Conservation (phyloP, 2,797 vertebrate genomes). For the Sebastes hopkinsi region DNA sequence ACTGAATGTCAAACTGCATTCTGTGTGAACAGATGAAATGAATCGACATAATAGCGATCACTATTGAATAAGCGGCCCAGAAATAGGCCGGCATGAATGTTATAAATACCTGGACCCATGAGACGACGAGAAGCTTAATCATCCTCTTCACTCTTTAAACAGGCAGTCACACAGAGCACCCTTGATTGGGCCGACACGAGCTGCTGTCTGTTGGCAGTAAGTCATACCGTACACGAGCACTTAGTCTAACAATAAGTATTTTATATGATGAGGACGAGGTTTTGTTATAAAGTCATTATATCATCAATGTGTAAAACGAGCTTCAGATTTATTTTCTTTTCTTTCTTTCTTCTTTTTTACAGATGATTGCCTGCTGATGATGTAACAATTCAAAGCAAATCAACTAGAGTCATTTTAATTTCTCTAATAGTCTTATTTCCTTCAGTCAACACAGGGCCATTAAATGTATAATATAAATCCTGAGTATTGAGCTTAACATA, state of each 20-base stretch:
- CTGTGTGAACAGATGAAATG: constrained; percentile 30
- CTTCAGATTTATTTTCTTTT: neutral
- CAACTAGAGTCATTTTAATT: neutral
- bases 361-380: neutral
- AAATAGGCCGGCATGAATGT: constrained; percentile 59
- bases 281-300: neutral
- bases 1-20: constrained; percentile 13
- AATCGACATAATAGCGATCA: constrained; percentile 35
- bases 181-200: constrained; percentile 19
- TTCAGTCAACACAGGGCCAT: neutral
- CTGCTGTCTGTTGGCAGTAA: neutral
- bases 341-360: neutral
- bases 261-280: neutral
- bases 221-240: neutral
- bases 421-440: neutral
- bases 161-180: constrained; percentile 16
- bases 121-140: constrained; percentile 63
- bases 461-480: neutral
- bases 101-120: constrained; percentile 68
- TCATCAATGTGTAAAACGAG: neutral
- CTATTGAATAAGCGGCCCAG: constrained; percentile 52
- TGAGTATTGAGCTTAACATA: neutral
- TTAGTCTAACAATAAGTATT: neutral
- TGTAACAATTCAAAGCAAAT: neutral
- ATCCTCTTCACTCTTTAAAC: constrained; percentile 53